Conservation (phyloP, 2,888 invertebrate species). For the Phyllotreta cruciferae region DNA sequence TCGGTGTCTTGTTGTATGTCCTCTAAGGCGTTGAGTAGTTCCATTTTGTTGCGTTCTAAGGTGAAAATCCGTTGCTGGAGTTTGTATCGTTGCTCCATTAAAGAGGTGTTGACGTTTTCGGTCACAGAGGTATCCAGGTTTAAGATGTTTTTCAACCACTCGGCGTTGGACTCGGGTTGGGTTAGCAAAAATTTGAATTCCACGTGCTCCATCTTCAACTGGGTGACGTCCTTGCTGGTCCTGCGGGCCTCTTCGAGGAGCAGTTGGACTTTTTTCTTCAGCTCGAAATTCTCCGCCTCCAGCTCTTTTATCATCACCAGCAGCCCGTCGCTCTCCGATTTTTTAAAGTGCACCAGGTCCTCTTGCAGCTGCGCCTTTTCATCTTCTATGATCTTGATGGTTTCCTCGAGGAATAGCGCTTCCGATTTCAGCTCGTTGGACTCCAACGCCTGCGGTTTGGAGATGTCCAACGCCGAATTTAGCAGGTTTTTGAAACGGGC, state of each 20-base stretch:
- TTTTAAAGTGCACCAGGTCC: slow-evolving; percentile 36
- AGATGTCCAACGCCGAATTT: slow-evolving; percentile 42
- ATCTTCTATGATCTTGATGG: slow-evolving; percentile 41
- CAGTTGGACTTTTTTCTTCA: slow-evolving; percentile 33
- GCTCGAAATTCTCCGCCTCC: slow-evolving; percentile 37
- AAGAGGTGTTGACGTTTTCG: slow-evolving; percentile 25
- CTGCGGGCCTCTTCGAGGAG: slow-evolving; percentile 31
- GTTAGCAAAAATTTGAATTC: slow-evolving; percentile 46
- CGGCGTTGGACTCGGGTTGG: slow-evolving; percentile 40
- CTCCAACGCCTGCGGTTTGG: slow-evolving; percentile 32
- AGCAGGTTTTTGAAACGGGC: slow-evolving; percentile 42
- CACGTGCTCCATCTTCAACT: slow-evolving; percentile 42
- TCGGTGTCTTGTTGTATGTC: slow-evolving; percentile 21
- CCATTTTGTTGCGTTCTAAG: slow-evolving; percentile 43
- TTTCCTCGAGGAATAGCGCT: slow-evolving; percentile 40
- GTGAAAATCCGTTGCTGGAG: slow-evolving; percentile 42
- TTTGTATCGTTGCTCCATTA: slow-evolving; percentile 40
- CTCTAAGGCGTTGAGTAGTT: slow-evolving; percentile 42
- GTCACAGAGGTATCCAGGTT: slow-evolving; percentile 37
- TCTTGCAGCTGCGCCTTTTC: slow-evolving; percentile 41
- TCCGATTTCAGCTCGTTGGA: slow-evolving; percentile 33
- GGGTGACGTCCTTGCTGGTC: slow-evolving; percentile 43
- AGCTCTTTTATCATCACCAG: slow-evolving; percentile 34
- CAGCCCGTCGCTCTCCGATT: slow-evolving; percentile 29
- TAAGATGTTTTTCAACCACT: slow-evolving; percentile 44